Evolutionary conservation across 1,140 invertebrate species (phyloP).

Genomic region (Arctopsyche grandis): DNA sequence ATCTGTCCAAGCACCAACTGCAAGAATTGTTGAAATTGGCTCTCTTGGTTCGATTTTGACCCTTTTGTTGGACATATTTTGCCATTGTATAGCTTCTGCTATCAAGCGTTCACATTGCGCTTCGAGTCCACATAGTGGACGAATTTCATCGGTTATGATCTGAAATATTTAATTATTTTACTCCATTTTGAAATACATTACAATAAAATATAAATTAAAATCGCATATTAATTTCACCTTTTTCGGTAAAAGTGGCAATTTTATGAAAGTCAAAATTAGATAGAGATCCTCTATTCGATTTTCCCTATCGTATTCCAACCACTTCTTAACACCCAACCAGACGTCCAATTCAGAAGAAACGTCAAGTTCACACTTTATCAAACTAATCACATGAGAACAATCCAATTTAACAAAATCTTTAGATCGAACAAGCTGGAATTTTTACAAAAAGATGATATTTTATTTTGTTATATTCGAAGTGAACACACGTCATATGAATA

Average conservation of each 20-base stretch:
- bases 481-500: no score
- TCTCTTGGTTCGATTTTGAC: neutral
- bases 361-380: neutral
- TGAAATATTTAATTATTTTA: neutral
- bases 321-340: neutral
- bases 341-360: neutral
- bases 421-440: no score
- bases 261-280: neutral
- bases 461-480: no score
- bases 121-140: neutral
- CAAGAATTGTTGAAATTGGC: neutral
- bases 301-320: neutral
- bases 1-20: neutral
- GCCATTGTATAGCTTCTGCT: neutral
- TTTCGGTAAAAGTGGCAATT: slow-evolving; percentile 6
- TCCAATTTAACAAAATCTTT: neutral
- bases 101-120: neutral
- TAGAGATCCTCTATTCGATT: neutral
- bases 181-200: no score
- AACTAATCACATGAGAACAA: neutral
- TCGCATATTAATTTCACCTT: neutral
- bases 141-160: neutral
- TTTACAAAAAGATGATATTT: no score
- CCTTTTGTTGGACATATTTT: neutral
- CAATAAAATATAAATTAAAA: no score